Evolutionary conservation across 2,888 invertebrate genomes (phyloP).

Genomic region (Willowsia nigromaculata): DNA sequence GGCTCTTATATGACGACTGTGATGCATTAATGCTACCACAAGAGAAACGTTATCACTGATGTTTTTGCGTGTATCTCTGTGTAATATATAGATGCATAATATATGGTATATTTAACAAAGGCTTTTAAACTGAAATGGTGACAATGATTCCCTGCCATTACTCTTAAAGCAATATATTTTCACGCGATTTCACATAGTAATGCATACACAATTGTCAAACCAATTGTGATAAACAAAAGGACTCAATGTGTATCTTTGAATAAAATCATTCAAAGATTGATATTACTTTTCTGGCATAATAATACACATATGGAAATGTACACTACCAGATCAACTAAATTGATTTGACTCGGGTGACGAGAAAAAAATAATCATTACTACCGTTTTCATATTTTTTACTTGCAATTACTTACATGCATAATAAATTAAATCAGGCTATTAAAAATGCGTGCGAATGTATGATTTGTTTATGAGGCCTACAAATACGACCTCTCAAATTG

Average conservation of each 20-base stretch:
- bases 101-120: neutral
- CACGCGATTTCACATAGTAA: conserved; percentile 48
- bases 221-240: neutral
- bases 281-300: no score
- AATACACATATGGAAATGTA: no score
- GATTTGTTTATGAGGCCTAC: neutral
- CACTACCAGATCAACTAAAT: neutral
- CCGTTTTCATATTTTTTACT: neutral
- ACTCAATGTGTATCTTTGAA: neutral
- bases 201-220: conserved; percentile 8
- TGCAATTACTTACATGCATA: neutral
- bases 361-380: neutral
- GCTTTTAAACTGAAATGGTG: conserved; percentile 43
- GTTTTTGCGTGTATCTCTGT: neutral
- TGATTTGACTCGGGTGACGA: neutral
- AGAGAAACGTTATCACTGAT: neutral
- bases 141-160: conserved; percentile 55
- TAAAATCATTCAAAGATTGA: no score
- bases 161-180: conserved; percentile 29
- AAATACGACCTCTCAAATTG: neutral
- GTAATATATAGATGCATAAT: neutral
- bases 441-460: neutral
- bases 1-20: neutral
- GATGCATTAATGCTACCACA: neutral
- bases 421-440: neutral